These are phyloP conservation scores for Trichonephila inaurata DNA, from an alignment of 1,140 invertebrate genomes.

Conservation along the genomic window DNA sequence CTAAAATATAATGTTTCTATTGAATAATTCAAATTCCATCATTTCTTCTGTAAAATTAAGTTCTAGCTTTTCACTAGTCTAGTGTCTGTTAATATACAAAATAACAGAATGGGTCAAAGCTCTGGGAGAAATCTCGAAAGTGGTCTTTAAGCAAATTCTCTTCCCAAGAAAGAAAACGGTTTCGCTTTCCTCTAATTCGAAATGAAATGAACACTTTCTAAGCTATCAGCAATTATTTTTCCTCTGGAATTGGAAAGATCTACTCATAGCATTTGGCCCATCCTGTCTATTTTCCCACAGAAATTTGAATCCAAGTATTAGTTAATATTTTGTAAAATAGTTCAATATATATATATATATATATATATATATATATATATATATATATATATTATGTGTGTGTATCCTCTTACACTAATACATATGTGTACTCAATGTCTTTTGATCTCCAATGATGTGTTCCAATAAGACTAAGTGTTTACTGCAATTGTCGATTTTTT, in stretches of 20 bases:
- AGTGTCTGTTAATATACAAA: neutral
- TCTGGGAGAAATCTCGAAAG: neutral
- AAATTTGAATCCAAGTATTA: neutral
- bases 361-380: neutral
- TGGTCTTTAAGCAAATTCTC: no score
- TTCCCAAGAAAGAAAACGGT: no score
- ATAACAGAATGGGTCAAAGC: neutral
- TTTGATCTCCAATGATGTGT: slow-evolving; percentile 7
- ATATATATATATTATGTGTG: neutral
- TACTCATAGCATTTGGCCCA: neutral
- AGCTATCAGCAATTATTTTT: no score
- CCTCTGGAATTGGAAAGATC: no score
- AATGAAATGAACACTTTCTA: no score
- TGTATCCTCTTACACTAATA: neutral
- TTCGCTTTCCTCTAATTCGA: no score
- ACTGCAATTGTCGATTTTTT: neutral
- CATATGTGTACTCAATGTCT: slow-evolving; percentile 8
- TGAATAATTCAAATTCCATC: no score
- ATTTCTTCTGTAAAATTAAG: no score
- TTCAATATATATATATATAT: slow-evolving; percentile 21
- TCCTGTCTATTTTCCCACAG: neutral
- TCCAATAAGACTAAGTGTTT: neutral
- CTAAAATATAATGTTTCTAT: no score
- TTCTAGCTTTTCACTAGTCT: neutral
- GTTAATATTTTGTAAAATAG: slow-evolving; percentile 38